Evolutionary conservation across 92 coral and sea anemone species (phyloP).

Genomic region (Zoanthus solanderi): DNA sequence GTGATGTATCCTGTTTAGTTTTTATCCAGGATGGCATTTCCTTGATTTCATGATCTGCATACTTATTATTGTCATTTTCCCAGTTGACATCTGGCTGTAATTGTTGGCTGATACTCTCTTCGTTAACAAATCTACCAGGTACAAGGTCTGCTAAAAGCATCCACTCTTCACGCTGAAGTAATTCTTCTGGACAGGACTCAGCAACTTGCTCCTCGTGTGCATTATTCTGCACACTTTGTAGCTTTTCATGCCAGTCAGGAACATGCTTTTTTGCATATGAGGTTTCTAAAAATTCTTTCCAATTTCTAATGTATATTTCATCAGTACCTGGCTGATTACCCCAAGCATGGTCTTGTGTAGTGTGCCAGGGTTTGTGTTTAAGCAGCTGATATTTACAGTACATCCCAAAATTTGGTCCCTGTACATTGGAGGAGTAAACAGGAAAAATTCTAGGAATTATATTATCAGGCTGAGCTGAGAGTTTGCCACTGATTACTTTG

Average conservation of each 20-base stretch:
- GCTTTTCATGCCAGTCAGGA: slow-evolving; percentile 58
- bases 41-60: neutral
- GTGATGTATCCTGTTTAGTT: slow-evolving; percentile 4
- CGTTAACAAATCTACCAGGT: slow-evolving; percentile 11
- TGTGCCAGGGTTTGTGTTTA: slow-evolving; percentile 63
- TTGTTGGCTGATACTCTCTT: neutral
- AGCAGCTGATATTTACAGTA: slow-evolving; percentile 69
- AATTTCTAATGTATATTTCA: slow-evolving; percentile 45
- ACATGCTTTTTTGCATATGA: slow-evolving; percentile 58
- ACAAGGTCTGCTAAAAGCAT: neutral
- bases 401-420: slow-evolving; percentile 56
- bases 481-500: slow-evolving; percentile 56
- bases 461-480: slow-evolving; percentile 49
- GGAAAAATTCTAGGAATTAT: slow-evolving; percentile 65
- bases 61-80: neutral
- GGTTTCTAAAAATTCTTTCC: slow-evolving; percentile 47
- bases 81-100: neutral
- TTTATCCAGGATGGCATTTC: neutral
- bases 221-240: neutral
- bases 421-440: slow-evolving; percentile 55
- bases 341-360: slow-evolving; percentile 62
- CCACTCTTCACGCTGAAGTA: neutral
- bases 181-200: neutral
- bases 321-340: slow-evolving; percentile 47
- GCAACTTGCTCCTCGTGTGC: neutral